Percentiles rank a stretch among this genome's conserved stretches.
These are phyloP conservation scores for Cyclina sinensis DNA, from an alignment of 1,140 invertebrate species.

Conservation along the genomic window DNA sequence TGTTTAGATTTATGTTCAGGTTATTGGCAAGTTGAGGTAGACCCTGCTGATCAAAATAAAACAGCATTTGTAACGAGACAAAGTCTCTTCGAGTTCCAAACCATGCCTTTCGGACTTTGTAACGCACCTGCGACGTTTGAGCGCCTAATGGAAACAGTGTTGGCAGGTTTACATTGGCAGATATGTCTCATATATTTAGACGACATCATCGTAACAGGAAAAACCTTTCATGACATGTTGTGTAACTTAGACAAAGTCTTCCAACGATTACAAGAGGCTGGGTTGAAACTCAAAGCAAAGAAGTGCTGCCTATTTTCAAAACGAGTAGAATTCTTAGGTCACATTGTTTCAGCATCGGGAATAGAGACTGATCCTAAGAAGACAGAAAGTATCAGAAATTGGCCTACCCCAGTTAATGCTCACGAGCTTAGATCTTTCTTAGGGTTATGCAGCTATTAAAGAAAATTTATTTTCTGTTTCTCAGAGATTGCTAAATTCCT, in stretches of 20 bases:
- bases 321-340: constrained; percentile 29
- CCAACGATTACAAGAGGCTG: neutral
- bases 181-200: constrained; percentile 33
- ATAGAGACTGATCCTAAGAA: constrained; percentile 24
- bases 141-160: constrained; percentile 2
- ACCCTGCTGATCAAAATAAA: neutral
- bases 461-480: constrained; percentile 20
- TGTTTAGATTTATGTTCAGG: constrained; percentile 32
- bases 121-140: constrained; percentile 54
- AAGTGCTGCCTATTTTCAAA: constrained; percentile 44
- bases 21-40: constrained; percentile 42
- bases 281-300: constrained; percentile 40
- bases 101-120: constrained; percentile 58
- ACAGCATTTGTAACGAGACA: constrained; percentile 19
- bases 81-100: constrained; percentile 41
- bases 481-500: constrained; percentile 27
- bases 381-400: constrained; percentile 15
- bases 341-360: constrained; percentile 1
- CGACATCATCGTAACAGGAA: neutral
- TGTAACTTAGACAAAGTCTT: constrained; percentile 1
- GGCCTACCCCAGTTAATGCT: neutral
- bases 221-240: neutral
- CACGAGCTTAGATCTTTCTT: constrained; percentile 22
- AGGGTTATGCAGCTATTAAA: constrained; percentile 39
- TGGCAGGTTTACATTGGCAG: constrained; percentile 12